Conservation (phyloP, 2,888 invertebrate genomes). For the Junonia oenone region DNA sequence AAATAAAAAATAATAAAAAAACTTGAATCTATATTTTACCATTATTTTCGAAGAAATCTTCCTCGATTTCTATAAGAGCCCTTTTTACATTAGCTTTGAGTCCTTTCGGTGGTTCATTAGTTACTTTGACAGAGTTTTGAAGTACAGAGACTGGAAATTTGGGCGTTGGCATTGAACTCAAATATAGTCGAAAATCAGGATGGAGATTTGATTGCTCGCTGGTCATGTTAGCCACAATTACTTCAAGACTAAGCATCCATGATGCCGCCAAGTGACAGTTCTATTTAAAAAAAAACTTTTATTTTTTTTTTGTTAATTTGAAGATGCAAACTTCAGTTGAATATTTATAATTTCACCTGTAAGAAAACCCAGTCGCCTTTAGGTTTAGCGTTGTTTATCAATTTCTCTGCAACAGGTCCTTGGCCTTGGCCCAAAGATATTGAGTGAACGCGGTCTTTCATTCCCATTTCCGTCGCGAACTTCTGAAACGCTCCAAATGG, state of each 20-base stretch:
- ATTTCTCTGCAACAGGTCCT: conserved; percentile 90
- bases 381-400: conserved; percentile 84
- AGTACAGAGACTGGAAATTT: conserved; percentile 94
- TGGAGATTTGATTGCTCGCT: conserved; percentile 82
- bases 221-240: conserved; percentile 85
- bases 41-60: conserved; percentile 89
- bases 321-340: neutral
- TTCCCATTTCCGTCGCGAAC: conserved; percentile 88
- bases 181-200: conserved; percentile 87
- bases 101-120: conserved; percentile 96
- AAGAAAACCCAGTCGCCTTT: conserved; percentile 94
- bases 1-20: neutral
- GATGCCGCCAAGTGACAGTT: conserved; percentile 96
- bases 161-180: conserved; percentile 93
- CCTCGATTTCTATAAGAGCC: conserved; percentile 87
- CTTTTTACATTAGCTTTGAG: conserved; percentile 92
- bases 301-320: neutral
- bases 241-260: conserved; percentile 93
- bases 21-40: conserved; percentile 55
- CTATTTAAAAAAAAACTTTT: conserved; percentile 59
- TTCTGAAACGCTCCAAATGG: conserved; percentile 90
- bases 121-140: conserved; percentile 95
- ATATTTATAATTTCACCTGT: conserved; percentile 76
- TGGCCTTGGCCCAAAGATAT: conserved; percentile 95
- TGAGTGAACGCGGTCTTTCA: conserved; percentile 83